phyloP scores from a whole-genome alignment of 2,888 invertebrate species.

The Noctua janthina region DNA sequence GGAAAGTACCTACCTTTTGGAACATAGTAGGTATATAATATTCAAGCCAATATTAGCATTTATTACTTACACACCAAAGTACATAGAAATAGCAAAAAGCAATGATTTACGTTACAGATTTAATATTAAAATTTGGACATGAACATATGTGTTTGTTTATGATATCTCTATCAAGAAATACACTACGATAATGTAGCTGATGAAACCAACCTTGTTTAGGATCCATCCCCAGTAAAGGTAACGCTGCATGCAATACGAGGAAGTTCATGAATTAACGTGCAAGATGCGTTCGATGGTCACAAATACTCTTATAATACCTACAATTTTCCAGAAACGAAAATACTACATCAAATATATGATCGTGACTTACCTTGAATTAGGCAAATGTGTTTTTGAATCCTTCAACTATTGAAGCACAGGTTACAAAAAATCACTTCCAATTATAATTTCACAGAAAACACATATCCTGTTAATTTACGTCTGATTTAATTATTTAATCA shows the following conservation, averaged over 20 bases:
- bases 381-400: conserved; percentile 6
- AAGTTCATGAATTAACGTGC: conserved; percentile 82
- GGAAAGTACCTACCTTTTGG: neutral
- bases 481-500: conserved; percentile 39
- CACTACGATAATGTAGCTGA: conserved; percentile 69
- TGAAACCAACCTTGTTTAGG: conserved; percentile 87
- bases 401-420: neutral
- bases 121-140: conserved; percentile 18
- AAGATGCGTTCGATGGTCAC: conserved; percentile 69
- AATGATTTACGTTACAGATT: conserved; percentile 38
- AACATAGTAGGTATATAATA: conserved; percentile 16
- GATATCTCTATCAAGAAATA: conserved; percentile 45
- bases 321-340: conserved; percentile 57
- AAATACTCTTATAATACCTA: conserved; percentile 57
- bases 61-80: conserved; percentile 29
- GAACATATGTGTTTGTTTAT: conserved; percentile 35
- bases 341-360: conserved; percentile 44
- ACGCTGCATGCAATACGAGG: conserved; percentile 90
- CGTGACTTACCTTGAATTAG: conserved; percentile 56
- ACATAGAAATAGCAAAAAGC: conserved; percentile 25
- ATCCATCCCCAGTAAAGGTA: conserved; percentile 87
- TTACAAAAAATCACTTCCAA: neutral
- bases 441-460: neutral
- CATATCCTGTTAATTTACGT: conserved; percentile 29
- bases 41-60: conserved; percentile 2